A percentile compares a stretch with the other conserved stretches of the same genome.
phyloP scores from a whole-genome alignment of 1,140 invertebrate genomes.

The Camponotus pennsylvanicus region DNA sequence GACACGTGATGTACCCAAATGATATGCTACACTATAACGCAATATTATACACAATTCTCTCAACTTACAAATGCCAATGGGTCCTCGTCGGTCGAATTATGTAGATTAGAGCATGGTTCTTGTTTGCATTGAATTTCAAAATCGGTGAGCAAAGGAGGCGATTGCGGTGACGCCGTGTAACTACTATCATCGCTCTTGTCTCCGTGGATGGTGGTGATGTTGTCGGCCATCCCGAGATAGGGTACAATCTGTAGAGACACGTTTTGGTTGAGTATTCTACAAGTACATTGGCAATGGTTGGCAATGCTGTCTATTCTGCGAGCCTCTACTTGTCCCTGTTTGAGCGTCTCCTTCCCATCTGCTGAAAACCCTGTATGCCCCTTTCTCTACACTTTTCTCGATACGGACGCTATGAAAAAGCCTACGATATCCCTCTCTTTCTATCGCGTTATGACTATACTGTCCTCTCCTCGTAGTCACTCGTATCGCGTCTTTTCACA shows the following conservation, averaged over 20 bases:
- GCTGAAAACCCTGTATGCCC: background rate
- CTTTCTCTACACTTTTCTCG: background rate
- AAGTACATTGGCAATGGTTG: background rate
- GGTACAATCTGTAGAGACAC: background rate
- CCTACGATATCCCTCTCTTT: background rate
- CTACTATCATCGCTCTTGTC: background rate
- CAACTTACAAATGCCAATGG: conserved; percentile 21
- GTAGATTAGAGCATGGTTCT: background rate
- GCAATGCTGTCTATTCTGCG: background rate
- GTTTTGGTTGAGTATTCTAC: background rate
- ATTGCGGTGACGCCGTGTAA: background rate
- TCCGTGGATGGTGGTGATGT: background rate
- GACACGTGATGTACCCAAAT: no score
- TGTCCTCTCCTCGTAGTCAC: background rate
- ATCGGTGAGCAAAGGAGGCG: background rate
- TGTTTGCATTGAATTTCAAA: conserved; percentile 18
- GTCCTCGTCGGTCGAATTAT: background rate
- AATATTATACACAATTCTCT: background rate
- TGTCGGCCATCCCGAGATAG: conserved; percentile 19
- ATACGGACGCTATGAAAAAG: background rate
- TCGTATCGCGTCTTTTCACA: background rate
- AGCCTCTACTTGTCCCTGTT: background rate
- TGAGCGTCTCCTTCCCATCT: background rate
- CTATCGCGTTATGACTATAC: background rate
- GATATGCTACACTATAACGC: no score